phyloP scores from a whole-genome alignment of 2,888 invertebrate species.

The Metopia argyrocephala region DNA sequence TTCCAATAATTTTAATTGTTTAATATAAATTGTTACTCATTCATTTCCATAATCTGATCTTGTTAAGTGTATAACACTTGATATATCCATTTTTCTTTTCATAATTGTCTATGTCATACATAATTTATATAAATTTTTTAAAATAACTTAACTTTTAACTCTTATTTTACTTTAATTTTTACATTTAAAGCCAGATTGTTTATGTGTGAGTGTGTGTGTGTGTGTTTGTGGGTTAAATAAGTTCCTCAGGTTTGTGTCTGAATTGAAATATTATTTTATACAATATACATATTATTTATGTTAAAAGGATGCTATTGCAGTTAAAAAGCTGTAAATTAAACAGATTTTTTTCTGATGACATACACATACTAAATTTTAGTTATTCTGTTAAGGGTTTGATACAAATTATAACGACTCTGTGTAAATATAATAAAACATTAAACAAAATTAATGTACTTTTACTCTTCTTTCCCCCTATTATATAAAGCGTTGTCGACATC shows the following conservation, averaged over 20 bases:
- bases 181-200: constrained; percentile 16
- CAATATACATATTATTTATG: background rate
- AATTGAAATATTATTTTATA: constrained; percentile 30
- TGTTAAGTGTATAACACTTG: background rate
- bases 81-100: constrained; percentile 1
- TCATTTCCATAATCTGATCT: background rate
- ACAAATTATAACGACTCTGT: constrained; percentile 15
- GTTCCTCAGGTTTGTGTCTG: constrained; percentile 58
- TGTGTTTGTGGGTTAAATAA: constrained; percentile 38
- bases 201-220: constrained; percentile 17
- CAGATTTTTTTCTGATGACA: background rate
- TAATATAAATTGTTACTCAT: constrained; percentile 9
- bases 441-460: too few species aligned
- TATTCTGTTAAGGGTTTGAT: constrained; percentile 18
- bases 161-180: background rate
- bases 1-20: too few species aligned
- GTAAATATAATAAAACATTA: constrained; percentile 2
- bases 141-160: background rate
- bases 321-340: constrained; percentile 22
- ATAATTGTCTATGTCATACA: background rate
- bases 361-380: constrained; percentile 15
- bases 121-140: constrained; percentile 20
- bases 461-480: too few species aligned
- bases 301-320: constrained; percentile 14
- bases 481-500: too few species aligned